Base-by-base conservation (phyloP, 2,113 vertebrate genomes). In the Condylura cristata region DNA sequence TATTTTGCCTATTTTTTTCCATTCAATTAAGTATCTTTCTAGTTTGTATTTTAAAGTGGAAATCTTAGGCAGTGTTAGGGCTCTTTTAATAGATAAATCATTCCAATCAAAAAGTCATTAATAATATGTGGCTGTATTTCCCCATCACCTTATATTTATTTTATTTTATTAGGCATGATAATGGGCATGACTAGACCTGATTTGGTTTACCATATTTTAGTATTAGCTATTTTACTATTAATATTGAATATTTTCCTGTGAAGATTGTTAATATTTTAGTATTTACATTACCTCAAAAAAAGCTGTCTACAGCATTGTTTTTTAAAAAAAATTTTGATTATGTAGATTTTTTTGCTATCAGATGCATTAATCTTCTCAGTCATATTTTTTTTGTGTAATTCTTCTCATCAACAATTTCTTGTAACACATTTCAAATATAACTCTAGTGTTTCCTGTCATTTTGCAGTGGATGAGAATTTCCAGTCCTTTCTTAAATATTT, bases 111-210 rank as follows among this genome's bases (percentile, higher is more conserved):
- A 78, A 53, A 71, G 30, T 41, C 22, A 63, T 56, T 24, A 48
- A 26, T 87, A 63, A 80, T 72, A 66, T 68, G 58, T 89, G 30
- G 46, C 51, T 56, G 6, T 88, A 63, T 80, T 30, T 84, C 2
- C 68, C 5, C 3, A 86, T 32, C 70, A 32, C 46, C 18, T 30
- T 30, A 58, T 46, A 61, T 46, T 53, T 26, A 58, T 80, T 81
- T 81, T 20, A 86, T 81, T 86, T 88, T 78, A 79, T 44, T 91
- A 74, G 5, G 11, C 14, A 90, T 94, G 26, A 10, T 44, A 94
- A 28, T 80, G 56, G 10, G 8, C 9, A 87, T 90, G 41, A 8
- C 46, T 89, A 13, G 63, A 76, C 39, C 6, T 53, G 20, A 58
- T 93, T 70, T 41, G 56, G 8, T 86, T 56, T 66, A 81, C 3